Base-by-base conservation (phyloP, 2,797 vertebrate species). In the Phoxinus dragarum region DNA sequence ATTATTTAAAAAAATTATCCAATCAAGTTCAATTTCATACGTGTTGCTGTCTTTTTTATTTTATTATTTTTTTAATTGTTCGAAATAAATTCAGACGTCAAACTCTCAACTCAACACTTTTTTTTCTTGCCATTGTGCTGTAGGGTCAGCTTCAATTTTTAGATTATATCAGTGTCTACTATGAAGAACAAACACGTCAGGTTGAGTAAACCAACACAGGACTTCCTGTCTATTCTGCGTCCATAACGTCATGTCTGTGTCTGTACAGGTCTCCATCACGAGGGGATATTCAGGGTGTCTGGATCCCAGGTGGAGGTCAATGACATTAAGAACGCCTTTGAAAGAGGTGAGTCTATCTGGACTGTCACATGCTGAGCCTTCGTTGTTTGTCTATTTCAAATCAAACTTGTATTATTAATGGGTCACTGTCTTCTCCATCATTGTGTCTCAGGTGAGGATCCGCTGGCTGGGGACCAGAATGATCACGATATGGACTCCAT, bases 401-500 rank as follows among this genome's bases (percentile, higher is more conserved):
- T 84, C 64, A 69, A 64, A 8, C 72, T n/a, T 82, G 54, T 23
- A 42, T 56, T 34, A 59, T 82, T 74, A 72, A 82, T 64, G 52
- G 21, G 4, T 69, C 5, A 54, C 36, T 16, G n/a, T 64, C 56
- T 16, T 61, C 10, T n/a, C n/a, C 64, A 34, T 90, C 86, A 89
- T 89, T 34, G 52, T 49, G 83, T 92, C 49, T 85, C 7, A 97
- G 98, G 98, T 89, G 98, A 99, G 84, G 98, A 99, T 90, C 98
- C 98, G 0, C 89, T 99, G 93, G 97, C 97, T 36, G 98, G 97
- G 71, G 98, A 99, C 92, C 98, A 99, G 93, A 99, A 99, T 9
- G 98, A 99, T 92, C 98, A 99, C 0, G 98, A 99, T 93, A 98
- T 99, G 96, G 98, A 99, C 92, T 99, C 98, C 64, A 98, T 99